A percentile compares a stretch with the other conserved stretches of the same genome.
Evolutionary conservation across 2,113 vertebrate species (phyloP).

Genomic region (Oostethus manadensis): DNA sequence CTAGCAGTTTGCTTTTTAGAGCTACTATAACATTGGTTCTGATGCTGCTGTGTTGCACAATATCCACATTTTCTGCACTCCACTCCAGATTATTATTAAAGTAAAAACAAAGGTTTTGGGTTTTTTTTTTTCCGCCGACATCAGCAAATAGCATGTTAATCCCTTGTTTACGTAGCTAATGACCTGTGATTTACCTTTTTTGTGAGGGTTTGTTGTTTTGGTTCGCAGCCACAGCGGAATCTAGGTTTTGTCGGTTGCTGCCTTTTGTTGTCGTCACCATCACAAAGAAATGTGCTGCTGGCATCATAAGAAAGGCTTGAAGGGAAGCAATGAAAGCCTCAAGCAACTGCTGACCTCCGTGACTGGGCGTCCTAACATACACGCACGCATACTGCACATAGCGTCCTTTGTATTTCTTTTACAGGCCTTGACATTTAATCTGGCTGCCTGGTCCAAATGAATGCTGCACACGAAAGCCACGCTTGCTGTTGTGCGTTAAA

Average conservation of each 20-base stretch:
- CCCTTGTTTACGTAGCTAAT: not conserved
- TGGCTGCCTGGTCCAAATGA: conserved; percentile 2
- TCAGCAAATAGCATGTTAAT: not conserved
- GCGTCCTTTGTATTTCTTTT: conserved; percentile 26
- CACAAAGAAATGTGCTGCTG: conserved; percentile 45
- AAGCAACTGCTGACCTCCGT: conserved; percentile 14
- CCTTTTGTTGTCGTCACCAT: conserved; percentile 11
- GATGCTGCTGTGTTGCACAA: no score
- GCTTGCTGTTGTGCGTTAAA: not conserved
- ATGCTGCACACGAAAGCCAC: conserved; percentile 29
- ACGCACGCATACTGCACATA: conserved; percentile 3
- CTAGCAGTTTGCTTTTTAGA: no score
- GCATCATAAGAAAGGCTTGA: conserved; percentile 41
- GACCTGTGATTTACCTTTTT: not conserved
- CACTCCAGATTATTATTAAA: no score
- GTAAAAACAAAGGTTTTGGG: no score
- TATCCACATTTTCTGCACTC: no score
- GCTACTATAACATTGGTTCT: no score
- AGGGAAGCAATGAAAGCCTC: conserved; percentile 45
- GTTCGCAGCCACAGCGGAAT: not conserved
- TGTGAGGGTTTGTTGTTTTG: not conserved
- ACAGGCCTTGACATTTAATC: conserved; percentile 21
- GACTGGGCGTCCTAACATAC: not conserved
- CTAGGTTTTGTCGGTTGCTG: not conserved
- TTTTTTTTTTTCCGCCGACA: no score